Evolutionary conservation across 2,113 vertebrate species (phyloP).

Genomic region (Lanius ludovicianus): DNA sequence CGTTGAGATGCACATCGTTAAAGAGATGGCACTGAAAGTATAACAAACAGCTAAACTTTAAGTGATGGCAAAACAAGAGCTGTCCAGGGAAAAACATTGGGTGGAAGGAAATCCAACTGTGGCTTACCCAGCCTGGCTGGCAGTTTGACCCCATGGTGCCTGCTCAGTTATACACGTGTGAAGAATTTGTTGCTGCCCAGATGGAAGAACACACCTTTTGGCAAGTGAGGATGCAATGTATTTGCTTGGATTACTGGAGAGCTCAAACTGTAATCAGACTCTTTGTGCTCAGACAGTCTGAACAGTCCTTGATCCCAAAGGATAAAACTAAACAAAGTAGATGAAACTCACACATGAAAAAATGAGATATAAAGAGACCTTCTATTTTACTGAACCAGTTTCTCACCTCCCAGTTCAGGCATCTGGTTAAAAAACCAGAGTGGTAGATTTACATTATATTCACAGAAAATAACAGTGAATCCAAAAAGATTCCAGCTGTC

Average conservation of each 20-base stretch:
- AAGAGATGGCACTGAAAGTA: background rate
- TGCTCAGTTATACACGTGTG: background rate
- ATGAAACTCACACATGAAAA: background rate
- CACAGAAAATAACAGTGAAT: constrained; percentile 44
- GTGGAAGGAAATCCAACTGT: background rate
- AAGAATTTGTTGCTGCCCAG: background rate
- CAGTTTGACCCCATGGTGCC: background rate
- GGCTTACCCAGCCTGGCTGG: background rate
- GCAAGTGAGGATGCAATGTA: background rate
- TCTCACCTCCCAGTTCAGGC: background rate
- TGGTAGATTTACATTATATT: constrained; percentile 2
- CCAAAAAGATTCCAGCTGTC: constrained; percentile 38
- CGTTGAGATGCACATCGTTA: constrained; percentile 52
- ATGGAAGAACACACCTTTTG: background rate
- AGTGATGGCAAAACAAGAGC: background rate
- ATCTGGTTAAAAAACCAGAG: background rate
- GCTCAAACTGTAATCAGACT: background rate
- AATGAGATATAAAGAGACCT: background rate
- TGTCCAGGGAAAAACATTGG: background rate
- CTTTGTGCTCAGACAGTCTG: background rate
- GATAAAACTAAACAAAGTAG: background rate
- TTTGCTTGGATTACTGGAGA: background rate
- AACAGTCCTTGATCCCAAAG: constrained; percentile 2
- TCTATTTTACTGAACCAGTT: background rate
- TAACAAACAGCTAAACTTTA: constrained; percentile 1